Percentiles rank a stretch among this genome's conserved stretches.
phyloP scores from a whole-genome alignment of 2,113 vertebrate species.

The Turnix velox region DNA sequence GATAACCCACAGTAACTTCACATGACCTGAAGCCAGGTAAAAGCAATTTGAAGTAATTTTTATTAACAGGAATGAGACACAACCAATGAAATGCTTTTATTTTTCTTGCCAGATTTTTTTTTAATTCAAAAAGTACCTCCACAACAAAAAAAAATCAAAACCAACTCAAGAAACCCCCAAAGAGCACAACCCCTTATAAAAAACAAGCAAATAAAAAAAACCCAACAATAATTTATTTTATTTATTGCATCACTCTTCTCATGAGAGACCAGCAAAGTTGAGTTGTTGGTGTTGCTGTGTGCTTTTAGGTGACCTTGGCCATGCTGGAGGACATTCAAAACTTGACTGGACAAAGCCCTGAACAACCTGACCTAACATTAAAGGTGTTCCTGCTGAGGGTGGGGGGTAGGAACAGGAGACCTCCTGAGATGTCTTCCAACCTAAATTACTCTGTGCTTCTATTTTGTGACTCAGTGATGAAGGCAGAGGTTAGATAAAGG shows the following conservation, averaged over 20 bases:
- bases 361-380: neutral
- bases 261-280: neutral
- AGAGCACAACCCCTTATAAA: no score
- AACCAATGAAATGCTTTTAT: neutral
- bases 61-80: neutral
- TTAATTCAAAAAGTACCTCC: neutral
- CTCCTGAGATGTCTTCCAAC: neutral
- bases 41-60: neutral
- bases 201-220: neutral
- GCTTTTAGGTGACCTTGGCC: neutral
- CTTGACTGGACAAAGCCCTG: neutral
- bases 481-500: neutral
- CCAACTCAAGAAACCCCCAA: neutral
- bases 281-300: neutral
- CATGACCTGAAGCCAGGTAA: neutral
- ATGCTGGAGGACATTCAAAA: neutral
- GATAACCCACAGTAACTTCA: neutral
- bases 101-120: neutral
- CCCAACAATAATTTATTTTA: neutral
- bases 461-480: neutral
- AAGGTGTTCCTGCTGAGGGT: neutral
- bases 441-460: neutral
- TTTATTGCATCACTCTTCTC: neutral
- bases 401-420: neutral
- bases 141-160: neutral